These are phyloP conservation scores for Forbesichthys papilliferus DNA, from an alignment of 2,113 vertebrate species.

Conservation along the genomic window DNA sequence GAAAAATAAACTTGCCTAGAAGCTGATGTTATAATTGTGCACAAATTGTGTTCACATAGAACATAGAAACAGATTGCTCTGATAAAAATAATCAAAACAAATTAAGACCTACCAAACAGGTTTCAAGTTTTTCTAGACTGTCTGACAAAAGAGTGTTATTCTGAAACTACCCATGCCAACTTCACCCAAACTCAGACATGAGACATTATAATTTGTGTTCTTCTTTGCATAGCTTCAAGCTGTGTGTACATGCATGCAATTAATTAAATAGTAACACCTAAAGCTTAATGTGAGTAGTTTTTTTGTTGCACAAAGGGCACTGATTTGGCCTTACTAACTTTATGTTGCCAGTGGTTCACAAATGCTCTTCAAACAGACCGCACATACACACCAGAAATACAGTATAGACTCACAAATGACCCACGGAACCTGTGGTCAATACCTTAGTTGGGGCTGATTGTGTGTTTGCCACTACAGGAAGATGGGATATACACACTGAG, in stretches of 20 bases:
- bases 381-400: conserved; percentile 5
- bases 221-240: too few species aligned
- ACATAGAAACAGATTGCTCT: too few species aligned
- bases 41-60: too few species aligned
- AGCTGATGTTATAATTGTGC: neutral
- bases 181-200: too few species aligned
- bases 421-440: conserved; percentile 17
- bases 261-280: conserved; percentile 26
- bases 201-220: neutral
- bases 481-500: conserved; percentile 32
- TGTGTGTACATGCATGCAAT: conserved; percentile 37
- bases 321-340: conserved; percentile 23
- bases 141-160: neutral
- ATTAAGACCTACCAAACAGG: too few species aligned
- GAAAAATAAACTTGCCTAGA: conserved; percentile 3
- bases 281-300: conserved; percentile 50
- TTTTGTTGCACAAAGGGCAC: conserved; percentile 32
- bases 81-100: neutral
- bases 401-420: neutral
- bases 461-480: conserved; percentile 33
- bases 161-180: too few species aligned
- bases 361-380: neutral
- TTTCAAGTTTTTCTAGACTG: too few species aligned
- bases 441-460: neutral
- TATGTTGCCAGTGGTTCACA: neutral